Evolutionary conservation across 2,888 invertebrate genomes (phyloP), one percentile per base, ranked within the genome.

Genomic region (Crioceris asparagi): DNA sequence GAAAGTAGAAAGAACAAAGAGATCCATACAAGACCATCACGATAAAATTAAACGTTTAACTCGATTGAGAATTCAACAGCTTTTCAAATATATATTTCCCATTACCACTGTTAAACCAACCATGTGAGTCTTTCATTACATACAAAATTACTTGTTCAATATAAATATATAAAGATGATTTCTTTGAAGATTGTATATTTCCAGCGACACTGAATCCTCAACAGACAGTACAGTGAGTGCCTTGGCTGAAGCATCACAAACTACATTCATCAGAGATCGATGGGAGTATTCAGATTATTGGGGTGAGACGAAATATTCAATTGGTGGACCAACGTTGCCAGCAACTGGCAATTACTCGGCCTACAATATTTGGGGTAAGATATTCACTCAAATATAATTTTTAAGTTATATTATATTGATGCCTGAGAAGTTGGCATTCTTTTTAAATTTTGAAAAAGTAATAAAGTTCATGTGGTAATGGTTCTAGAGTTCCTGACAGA

Each of bases 321-420:
- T 93, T 44, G 83, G 86, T 23, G 82, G 83, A n/a, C 86, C 92
- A 0, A 80, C 82, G 51, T 62, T 88, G 46, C 85, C 86, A 41
- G 79, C 80, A 3, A 83, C 84, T 47, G 88, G 87, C 1, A 87
- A 91, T 64, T 87, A 85, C 58, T 75, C 82, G 6, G 79, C 75
- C 47, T 90, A 77, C 65, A 77, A 70, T 59, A 68, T 79, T 45
- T 88, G 83, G 82, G 74, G 90, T 79, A 67, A 71, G 60, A 33
- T 10, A 23, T 15, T n/a, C n/a, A n/a, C n/a, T n/a, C n/a, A n/a
- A n/a, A n/a, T n/a, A n/a, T n/a, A n/a, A n/a, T n/a, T n/a, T n/a
- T n/a, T n/a, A n/a, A n/a, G n/a, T n/a, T n/a, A n/a, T n/a, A n/a
- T n/a, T n/a, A n/a, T n/a, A n/a, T n/a, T n/a, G n/a, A n/a, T n/a